Percentiles rank a stretch among this genome's conserved stretches.
phyloP scores from a whole-genome alignment of 2,113 vertebrate species.

The Condylura cristata region DNA sequence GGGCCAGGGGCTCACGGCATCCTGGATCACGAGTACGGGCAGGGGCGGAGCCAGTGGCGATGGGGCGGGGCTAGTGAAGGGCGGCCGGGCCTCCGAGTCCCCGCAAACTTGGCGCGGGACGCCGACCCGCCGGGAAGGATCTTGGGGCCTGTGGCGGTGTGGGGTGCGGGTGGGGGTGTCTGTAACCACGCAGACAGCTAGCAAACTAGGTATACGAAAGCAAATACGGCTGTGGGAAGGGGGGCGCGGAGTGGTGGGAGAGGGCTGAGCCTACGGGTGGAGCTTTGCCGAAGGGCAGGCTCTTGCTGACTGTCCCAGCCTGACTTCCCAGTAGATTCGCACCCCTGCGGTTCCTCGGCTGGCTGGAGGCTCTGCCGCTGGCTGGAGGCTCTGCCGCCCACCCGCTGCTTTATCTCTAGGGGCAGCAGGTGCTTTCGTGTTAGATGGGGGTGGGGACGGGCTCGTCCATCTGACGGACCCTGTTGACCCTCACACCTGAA shows the following conservation, averaged over 20 bases:
- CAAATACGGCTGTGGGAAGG: not conserved
- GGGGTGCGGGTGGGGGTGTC: no score
- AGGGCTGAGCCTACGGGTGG: not conserved
- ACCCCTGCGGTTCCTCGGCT: not conserved
- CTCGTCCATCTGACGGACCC: not conserved
- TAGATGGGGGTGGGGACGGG: slow-evolving; percentile 89
- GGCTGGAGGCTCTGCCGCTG: not conserved
- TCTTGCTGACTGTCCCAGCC: not conserved
- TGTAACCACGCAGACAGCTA: not conserved
- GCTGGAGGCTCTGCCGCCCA: not conserved
- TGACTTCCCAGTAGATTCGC: not conserved
- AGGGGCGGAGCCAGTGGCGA: not conserved
- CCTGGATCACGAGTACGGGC: slow-evolving; percentile 95
- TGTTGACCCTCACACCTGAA: not conserved
- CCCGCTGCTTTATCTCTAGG: not conserved
- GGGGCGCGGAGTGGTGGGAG: not conserved
- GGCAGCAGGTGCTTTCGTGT: slow-evolving; percentile 69
- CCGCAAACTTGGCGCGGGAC: not conserved
- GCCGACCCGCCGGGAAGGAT: not conserved
- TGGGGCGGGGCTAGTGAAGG: not conserved
- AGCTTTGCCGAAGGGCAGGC: not conserved
- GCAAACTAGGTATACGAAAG: not conserved
- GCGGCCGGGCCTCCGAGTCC: not conserved
- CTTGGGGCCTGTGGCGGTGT: not conserved
- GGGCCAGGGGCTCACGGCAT: slow-evolving; percentile 92